Evolutionary conservation across 2,113 vertebrate species (phyloP), one percentile per base, ranked within the genome.

Genomic region (Muntiacus reevesi): DNA sequence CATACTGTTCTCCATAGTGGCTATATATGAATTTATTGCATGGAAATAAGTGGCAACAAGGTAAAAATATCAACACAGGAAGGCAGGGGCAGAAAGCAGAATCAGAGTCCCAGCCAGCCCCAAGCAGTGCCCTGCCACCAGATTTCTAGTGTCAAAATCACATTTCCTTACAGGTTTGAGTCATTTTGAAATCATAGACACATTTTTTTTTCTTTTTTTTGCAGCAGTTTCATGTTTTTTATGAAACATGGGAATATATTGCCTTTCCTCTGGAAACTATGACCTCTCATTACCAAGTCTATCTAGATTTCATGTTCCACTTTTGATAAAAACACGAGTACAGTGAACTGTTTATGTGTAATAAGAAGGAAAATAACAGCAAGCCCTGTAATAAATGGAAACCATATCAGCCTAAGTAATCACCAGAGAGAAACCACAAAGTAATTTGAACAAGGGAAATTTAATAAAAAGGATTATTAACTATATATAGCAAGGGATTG

Each of bases 151-250:
- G 54, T 28, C 16, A n/a, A 47, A 81, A 74, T 47, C 8, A 43
- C 7, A 62, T 33, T 74, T 64, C 23, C 83, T 25, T 43, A 43
- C 1, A 19, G 4, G 0, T 28, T 17, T 25, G 28, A 28, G 14
- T 89, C 28, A 74, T 82, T 76, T 30, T 27, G 55, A 89, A 78
- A 28, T 28, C 27, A 47, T 52, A 87, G 10, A 25, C 23, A 59
- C 14, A 47, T 10, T 2, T 1, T 7, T 33, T 54, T 54, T 14
- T 45, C 2, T 3, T 1, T 36, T 19, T 28, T 11, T 36, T 1
- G 36, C 36, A 36, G 88, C 28, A 16, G 43, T 81, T 94, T 33
- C 40, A 27, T 74, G 3, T 52, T 60, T 91, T 60, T 95, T 45
- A 23, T 45, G 54, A 89, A 91, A 81, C 16, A 88, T 47, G 52